phyloP scores from a whole-genome alignment of 2,888 invertebrate genomes.

The Poecilus cupreus region DNA sequence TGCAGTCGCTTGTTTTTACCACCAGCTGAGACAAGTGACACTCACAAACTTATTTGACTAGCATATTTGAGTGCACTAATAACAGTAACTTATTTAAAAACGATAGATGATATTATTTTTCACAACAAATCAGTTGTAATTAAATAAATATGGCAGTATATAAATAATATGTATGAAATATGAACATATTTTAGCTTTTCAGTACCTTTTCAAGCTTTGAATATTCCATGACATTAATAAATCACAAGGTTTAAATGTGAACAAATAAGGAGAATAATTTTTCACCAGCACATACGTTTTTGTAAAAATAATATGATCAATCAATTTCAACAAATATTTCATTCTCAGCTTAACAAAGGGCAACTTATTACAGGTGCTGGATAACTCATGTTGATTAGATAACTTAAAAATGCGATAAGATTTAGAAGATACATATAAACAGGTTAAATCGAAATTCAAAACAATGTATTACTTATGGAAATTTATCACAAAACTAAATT shows the following conservation, averaged over 20 bases:
- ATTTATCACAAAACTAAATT: slow-evolving; percentile 9
- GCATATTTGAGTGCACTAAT: not conserved
- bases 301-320: slow-evolving; percentile 3
- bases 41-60: not conserved
- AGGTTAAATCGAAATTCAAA: not conserved
- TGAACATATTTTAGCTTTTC: slow-evolving; percentile 14
- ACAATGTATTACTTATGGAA: not conserved
- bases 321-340: slow-evolving; percentile 36
- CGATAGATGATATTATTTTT: not conserved
- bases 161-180: not conserved
- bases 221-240: slow-evolving; percentile 7
- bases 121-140: not conserved
- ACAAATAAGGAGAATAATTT: slow-evolving; percentile 2
- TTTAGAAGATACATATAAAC: slow-evolving; percentile 34
- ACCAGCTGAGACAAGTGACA: slow-evolving; percentile 16
- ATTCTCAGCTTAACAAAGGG: slow-evolving; percentile 21
- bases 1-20: not conserved
- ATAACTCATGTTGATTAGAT: slow-evolving; percentile 47
- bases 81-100: slow-evolving; percentile 23
- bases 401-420: slow-evolving; percentile 49
- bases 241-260: slow-evolving; percentile 4
- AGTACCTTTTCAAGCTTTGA: slow-evolving; percentile 8
- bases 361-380: slow-evolving; percentile 40
- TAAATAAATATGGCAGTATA: not conserved
- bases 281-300: slow-evolving; percentile 20